These are phyloP conservation scores for Pocota personata DNA, from an alignment of 2,888 invertebrate species.

Conservation along the genomic window DNA sequence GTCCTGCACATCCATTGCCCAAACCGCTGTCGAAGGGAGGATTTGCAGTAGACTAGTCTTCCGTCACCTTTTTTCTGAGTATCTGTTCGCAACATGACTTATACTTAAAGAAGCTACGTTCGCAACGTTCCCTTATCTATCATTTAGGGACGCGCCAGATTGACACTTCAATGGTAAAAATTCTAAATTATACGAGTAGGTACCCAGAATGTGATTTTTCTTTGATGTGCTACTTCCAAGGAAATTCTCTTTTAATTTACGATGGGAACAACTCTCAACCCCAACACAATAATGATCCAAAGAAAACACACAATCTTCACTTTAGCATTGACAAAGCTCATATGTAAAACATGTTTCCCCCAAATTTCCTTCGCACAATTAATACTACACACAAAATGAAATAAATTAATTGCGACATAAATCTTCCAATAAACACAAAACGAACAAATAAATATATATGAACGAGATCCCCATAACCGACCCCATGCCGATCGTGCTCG, in stretches of 20 bases:
- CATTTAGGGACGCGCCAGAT: too few relatives aligned
- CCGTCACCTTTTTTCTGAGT: too few relatives aligned
- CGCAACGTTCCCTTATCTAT: too few relatives aligned
- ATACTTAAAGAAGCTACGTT: too few relatives aligned
- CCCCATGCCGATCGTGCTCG: slow-evolving; percentile 54
- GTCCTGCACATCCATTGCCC: too few relatives aligned
- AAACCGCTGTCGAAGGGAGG: too few relatives aligned
- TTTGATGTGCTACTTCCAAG: slow-evolving; percentile 7
- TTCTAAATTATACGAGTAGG: not conserved
- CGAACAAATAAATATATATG: slow-evolving; percentile 4
- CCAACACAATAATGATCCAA: not conserved
- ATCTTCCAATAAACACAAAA: slow-evolving; percentile 56
- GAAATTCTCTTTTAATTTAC: slow-evolving; percentile 28
- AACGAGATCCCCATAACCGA: slow-evolving; percentile 37
- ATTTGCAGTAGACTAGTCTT: too few relatives aligned
- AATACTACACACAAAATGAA: slow-evolving; percentile 50
- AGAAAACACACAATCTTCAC: not conserved
- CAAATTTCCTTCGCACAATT: slow-evolving; percentile 51
- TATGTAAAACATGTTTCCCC: slow-evolving; percentile 50
- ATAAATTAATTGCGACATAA: slow-evolving; percentile 73
- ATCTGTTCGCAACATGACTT: too few relatives aligned
- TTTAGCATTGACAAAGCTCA: slow-evolving; percentile 20
- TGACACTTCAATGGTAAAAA: too few relatives aligned
- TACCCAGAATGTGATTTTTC: not conserved
- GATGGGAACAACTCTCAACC: slow-evolving; percentile 26